Base-by-base conservation (phyloP, 2,888 invertebrate genomes). In the Eupsilia transversa region DNA sequence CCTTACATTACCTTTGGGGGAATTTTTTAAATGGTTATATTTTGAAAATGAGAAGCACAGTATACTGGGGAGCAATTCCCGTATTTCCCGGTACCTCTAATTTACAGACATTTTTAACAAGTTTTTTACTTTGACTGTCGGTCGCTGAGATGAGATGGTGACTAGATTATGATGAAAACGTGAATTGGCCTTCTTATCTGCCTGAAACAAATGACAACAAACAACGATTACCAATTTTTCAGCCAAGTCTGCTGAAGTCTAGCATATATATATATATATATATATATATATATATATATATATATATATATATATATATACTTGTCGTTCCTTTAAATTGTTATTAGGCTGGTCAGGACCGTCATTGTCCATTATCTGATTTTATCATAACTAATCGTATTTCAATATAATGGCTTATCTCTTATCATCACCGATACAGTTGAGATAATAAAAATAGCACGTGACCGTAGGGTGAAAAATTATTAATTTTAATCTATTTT, bases 331-430 rank as follows among this genome's bases (percentile, higher is more conserved):
- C n/a, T 52, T 35, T 17, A 3, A 59, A 52, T n/a, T 60, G 6
- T 33, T 14, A 46, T 54, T 23, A 59, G 20, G 12, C 20, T n/a
- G 23, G 68, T 69, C 56, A 64, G 35, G 23, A 46, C 33, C 3
- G 27, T 69, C 27, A 43, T 61, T 57, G 23, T 74, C 41, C n/a
- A 70, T 27, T 66, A 61, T 35, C 52, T 41, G n/a, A 76, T 67
- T 63, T 78, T 33, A 56, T 77, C 54, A 77, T 64, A 79, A 41
- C 38, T 52, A 67, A 10, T 38, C 27, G 56, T 61, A 54, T 75
- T 65, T 69, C 69, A 59, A 69, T 84, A 84, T 57, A 49, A 33
- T 27, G n/a, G n/a, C 54, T 84, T 84, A 82, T 72, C 84, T 69
- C 33, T 76, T 84, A 84, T 82, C 61, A 56, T 41, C 33, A 30